Evolutionary conservation across 2,888 invertebrate species (phyloP).

Genomic region (Phyllotreta striolata): DNA sequence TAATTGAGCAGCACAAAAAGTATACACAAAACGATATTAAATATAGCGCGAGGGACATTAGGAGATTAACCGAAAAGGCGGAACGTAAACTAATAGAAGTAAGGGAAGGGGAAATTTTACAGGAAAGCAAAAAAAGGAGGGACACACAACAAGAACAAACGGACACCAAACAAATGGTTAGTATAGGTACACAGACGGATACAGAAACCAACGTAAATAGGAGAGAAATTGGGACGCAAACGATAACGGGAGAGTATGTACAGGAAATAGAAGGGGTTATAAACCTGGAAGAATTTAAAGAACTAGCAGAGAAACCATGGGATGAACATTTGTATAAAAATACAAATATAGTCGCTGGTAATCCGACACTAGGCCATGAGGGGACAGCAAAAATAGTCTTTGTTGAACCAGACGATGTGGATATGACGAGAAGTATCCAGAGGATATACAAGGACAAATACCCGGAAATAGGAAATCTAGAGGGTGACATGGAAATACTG

Average conservation of each 20-base stretch:
- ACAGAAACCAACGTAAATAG: not conserved
- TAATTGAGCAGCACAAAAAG: not conserved
- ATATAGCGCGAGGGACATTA: not conserved
- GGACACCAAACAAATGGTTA: not conserved
- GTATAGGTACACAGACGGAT: not conserved
- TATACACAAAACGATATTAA: not conserved
- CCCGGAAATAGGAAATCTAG: constrained; percentile 19
- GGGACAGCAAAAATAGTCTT: constrained; percentile 22
- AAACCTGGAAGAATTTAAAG: not conserved
- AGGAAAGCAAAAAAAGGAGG: too few species aligned
- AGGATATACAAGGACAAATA: constrained; percentile 28
- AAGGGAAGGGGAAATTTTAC: too few species aligned
- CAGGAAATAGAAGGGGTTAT: not conserved
- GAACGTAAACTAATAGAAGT: too few species aligned
- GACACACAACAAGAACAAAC: not conserved
- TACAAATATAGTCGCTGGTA: constrained; percentile 2
- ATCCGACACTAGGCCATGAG: constrained; percentile 9
- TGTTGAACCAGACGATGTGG: constrained; percentile 25
- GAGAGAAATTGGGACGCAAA: constrained; percentile 4
- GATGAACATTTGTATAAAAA: not conserved
- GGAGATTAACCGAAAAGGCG: too few species aligned
- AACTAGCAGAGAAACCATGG: constrained; percentile 5
- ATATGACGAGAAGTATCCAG: constrained; percentile 27
- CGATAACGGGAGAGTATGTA: not conserved
- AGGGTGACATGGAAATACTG: constrained; percentile 17